Evolutionary conservation across 2,888 invertebrate species (phyloP).

Genomic region (Scaptomyza flava): DNA sequence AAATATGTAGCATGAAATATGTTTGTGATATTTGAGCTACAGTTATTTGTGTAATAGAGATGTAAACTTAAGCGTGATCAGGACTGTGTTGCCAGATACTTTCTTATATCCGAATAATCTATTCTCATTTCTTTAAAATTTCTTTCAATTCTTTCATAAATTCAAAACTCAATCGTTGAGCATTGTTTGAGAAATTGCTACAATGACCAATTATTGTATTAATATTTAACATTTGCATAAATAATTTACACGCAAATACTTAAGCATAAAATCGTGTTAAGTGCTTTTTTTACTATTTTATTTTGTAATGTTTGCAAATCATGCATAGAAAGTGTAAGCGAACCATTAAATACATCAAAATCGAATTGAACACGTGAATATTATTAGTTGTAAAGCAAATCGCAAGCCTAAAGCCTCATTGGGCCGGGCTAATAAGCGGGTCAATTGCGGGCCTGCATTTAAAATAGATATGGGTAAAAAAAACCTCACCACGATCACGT

Average conservation of each 20-base stretch:
- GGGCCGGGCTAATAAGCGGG: constrained; percentile 68
- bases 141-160: constrained; percentile 5
- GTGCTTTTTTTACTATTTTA: constrained; percentile 9
- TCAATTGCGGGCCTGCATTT: constrained; percentile 66
- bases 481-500: constrained; percentile 19
- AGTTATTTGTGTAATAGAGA: neutral
- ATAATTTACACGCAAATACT: constrained; percentile 60
- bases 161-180: constrained; percentile 24
- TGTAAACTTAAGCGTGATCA: neutral
- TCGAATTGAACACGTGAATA: constrained; percentile 62
- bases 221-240: constrained; percentile 60
- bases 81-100: neutral
- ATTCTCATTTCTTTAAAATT: neutral
- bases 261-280: constrained; percentile 5
- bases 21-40: neutral
- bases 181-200: constrained; percentile 30
- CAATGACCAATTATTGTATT: constrained; percentile 48
- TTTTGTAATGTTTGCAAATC: constrained; percentile 24
- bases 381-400: constrained; percentile 55
- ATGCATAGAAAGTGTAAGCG: constrained; percentile 58
- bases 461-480: constrained; percentile 43
- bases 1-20: neutral
- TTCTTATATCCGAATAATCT: neutral
- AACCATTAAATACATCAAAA: constrained; percentile 51
- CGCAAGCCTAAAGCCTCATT: constrained; percentile 23